Percentiles rank a stretch among this genome's conserved stretches.
Evolutionary conservation across 2,797 vertebrate genomes (phyloP).

Genomic region (Pristis pectinata): DNA sequence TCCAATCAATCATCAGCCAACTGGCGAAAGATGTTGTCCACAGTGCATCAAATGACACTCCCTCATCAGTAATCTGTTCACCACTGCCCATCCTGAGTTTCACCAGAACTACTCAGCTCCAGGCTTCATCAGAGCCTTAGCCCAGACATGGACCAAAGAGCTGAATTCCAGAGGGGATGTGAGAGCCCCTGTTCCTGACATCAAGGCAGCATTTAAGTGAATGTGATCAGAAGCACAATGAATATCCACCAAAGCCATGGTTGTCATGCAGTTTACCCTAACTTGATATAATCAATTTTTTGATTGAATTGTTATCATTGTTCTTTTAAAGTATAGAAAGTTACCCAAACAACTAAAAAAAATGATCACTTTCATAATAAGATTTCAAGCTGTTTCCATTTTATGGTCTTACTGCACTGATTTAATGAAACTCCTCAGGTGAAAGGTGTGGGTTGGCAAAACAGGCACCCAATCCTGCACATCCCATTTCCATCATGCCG

Average conservation of each 20-base stretch:
- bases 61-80: too few relatives aligned
- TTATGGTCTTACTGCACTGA: background rate
- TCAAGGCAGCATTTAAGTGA: too few relatives aligned
- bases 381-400: background rate
- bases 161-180: too few relatives aligned
- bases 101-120: too few relatives aligned
- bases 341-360: background rate
- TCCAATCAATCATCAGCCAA: too few relatives aligned
- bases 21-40: too few relatives aligned
- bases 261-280: background rate
- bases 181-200: too few relatives aligned
- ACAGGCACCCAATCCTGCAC: background rate
- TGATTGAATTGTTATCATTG: background rate
- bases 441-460: background rate
- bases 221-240: background rate
- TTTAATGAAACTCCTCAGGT: background rate
- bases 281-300: background rate
- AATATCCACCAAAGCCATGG: background rate
- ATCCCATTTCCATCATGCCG: background rate
- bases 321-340: background rate
- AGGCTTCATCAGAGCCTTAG: too few relatives aligned
- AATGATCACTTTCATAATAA: background rate
- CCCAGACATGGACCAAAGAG: too few relatives aligned
- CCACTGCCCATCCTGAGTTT: too few relatives aligned
- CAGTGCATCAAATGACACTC: too few relatives aligned